phyloP scores from a whole-genome alignment of 2,113 vertebrate species.

The Halichoerus grypus region DNA sequence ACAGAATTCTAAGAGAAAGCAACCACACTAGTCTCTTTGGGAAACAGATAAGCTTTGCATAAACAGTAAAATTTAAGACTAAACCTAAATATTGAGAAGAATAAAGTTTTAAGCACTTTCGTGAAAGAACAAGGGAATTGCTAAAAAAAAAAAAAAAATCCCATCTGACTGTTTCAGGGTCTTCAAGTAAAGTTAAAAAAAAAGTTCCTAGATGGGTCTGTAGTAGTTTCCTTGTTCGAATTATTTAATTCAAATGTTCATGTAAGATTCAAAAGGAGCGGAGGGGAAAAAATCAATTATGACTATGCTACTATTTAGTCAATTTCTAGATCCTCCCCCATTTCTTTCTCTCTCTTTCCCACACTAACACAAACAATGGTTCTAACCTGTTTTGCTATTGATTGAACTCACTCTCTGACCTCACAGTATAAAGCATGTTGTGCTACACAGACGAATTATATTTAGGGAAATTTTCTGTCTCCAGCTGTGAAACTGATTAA shows the following conservation, averaged over 20 bases:
- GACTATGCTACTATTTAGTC: neutral
- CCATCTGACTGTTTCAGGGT: neutral
- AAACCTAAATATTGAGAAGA: neutral
- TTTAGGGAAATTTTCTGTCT: neutral
- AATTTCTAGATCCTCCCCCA: neutral
- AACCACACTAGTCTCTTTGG: neutral
- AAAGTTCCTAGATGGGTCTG: neutral
- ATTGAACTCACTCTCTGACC: neutral
- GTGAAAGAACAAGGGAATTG: neutral
- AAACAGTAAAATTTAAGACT: neutral
- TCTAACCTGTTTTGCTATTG: neutral
- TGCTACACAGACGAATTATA: neutral
- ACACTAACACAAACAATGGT: neutral
- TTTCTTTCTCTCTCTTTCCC: neutral
- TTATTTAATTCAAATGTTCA: neutral
- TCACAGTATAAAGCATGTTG: neutral
- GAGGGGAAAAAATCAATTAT: neutral
- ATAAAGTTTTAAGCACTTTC: neutral
- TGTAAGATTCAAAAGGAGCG: neutral
- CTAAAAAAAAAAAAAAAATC: neutral
- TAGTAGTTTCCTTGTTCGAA: neutral
- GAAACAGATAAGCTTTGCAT: neutral
- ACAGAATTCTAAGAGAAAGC: neutral
- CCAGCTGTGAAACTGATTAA: neutral
- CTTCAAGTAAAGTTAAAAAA: neutral